These are phyloP conservation scores for Drosophila histrio DNA, from an alignment of 2,888 invertebrate genomes.

Conservation along the genomic window DNA sequence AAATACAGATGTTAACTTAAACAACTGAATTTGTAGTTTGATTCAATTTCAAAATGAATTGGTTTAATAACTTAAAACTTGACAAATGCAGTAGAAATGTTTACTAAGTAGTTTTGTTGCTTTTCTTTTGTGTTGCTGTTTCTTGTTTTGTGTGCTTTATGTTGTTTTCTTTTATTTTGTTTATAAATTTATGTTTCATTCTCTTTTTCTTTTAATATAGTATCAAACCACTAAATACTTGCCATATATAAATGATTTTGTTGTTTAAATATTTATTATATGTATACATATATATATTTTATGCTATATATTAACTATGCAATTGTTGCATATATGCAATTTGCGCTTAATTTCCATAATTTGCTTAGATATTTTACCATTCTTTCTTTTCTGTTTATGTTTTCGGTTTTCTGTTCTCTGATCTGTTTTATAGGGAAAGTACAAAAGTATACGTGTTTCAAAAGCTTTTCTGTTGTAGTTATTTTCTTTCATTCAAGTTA, in stretches of 20 bases:
- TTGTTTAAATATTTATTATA: constrained; percentile 71
- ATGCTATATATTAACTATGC: constrained; percentile 72
- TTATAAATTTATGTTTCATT: constrained; percentile 11
- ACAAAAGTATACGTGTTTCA: constrained; percentile 77
- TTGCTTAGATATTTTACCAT: constrained; percentile 36
- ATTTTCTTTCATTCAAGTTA: constrained; percentile 39
- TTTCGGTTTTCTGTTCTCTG: constrained; percentile 34
- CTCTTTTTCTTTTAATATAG: constrained; percentile 32
- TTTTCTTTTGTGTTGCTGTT: constrained; percentile 40
- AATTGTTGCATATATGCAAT: constrained; percentile 53
- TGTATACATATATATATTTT: constrained; percentile 63
- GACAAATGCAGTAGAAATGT: constrained; percentile 58
- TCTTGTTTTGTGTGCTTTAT: constrained; percentile 40
- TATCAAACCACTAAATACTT: constrained; percentile 72
- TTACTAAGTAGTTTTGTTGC: constrained; percentile 51
- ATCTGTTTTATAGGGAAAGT: constrained; percentile 68
- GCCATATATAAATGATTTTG: constrained; percentile 64
- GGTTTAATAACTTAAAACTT: constrained; percentile 19
- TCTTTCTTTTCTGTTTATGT: constrained; percentile 33
- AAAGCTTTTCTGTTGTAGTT: constrained; percentile 66
- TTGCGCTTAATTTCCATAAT: constrained; percentile 58
- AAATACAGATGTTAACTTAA: constrained; percentile 38
- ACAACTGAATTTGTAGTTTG: constrained; percentile 29
- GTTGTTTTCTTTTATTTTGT: constrained; percentile 27
- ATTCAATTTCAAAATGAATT: neutral